Percentiles rank a stretch among this genome's conserved stretches.
Conservation (phyloP, 1,140 invertebrate species). For the Octopus bimaculoides region DNA sequence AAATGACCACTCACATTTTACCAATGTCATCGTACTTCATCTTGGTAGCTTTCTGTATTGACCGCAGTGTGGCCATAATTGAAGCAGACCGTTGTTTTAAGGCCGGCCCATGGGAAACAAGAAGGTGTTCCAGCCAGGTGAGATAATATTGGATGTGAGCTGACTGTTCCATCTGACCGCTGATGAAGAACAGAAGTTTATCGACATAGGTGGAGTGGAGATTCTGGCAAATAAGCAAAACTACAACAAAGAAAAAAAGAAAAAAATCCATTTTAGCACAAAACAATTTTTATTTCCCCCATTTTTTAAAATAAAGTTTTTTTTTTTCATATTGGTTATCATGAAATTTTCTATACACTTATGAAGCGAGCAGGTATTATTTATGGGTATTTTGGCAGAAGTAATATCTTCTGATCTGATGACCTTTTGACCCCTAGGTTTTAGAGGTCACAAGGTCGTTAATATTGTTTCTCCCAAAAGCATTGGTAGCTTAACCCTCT, state of each 20-base stretch:
- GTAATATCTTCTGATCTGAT: too few species aligned
- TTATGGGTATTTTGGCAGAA: too few species aligned
- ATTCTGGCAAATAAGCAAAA: constrained; percentile 70
- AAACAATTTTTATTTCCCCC: too few species aligned
- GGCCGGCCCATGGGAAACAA: constrained; percentile 65
- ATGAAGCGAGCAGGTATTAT: too few species aligned
- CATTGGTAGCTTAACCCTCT: too few species aligned
- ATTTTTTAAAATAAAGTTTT: too few species aligned
- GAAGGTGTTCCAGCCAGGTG: constrained; percentile 71
- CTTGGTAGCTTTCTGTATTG: constrained; percentile 77
- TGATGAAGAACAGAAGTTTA: constrained; percentile 70
- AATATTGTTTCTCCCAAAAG: too few species aligned
- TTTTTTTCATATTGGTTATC: too few species aligned
- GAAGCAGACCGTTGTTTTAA: constrained; percentile 59
- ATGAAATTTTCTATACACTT: too few species aligned
- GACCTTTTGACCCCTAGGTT: too few species aligned
- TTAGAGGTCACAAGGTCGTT: too few species aligned
- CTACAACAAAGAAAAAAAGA: constrained; percentile 61
- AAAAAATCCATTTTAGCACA: not conserved
- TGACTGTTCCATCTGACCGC: constrained; percentile 71
- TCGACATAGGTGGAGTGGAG: constrained; percentile 76
- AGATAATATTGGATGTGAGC: constrained; percentile 86
- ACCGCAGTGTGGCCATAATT: constrained; percentile 67
- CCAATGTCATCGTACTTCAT: constrained; percentile 77
- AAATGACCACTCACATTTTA: constrained; percentile 72